These are phyloP conservation scores for Flabesymbios commensalis DNA, from an alignment of 2,888 invertebrate genomes.

Conservation along the genomic window DNA sequence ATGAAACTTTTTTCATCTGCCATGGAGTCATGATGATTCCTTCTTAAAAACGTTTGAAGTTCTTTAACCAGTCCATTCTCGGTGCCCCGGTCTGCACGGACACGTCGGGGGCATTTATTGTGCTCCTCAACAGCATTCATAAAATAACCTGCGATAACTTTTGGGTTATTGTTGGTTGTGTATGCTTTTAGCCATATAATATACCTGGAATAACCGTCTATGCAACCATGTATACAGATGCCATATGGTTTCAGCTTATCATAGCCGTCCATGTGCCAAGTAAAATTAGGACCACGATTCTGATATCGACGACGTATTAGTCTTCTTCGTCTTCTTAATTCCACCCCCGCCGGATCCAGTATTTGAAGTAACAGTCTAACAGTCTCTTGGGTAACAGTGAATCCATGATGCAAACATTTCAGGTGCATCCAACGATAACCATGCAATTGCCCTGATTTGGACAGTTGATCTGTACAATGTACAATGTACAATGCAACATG, in stretches of 20 bases:
- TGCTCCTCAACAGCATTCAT: neutral
- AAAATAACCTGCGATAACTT: neutral
- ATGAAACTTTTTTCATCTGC: too few relatives aligned
- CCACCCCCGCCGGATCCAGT: neutral
- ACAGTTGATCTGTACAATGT: too few relatives aligned
- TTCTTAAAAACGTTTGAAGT: too few relatives aligned
- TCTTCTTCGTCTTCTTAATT: neutral
- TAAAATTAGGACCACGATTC: neutral
- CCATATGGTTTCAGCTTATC: slow-evolving; percentile 3
- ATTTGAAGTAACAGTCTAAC: neutral
- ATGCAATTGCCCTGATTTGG: too few relatives aligned
- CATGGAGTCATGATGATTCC: too few relatives aligned
- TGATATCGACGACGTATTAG: neutral
- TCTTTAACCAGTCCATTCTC: too few relatives aligned
- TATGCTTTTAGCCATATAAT: neutral
- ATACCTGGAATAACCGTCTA: neutral
- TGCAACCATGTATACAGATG: neutral
- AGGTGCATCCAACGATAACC: too few relatives aligned
- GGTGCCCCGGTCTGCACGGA: neutral
- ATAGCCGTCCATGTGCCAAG: neutral
- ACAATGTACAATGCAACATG: too few relatives aligned
- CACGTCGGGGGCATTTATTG: neutral
- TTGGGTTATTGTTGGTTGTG: neutral
- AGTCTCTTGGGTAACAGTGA: neutral
- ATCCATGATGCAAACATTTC: too few relatives aligned